Conservation (phyloP, 2,888 invertebrate genomes). For the Arge pagana region DNA sequence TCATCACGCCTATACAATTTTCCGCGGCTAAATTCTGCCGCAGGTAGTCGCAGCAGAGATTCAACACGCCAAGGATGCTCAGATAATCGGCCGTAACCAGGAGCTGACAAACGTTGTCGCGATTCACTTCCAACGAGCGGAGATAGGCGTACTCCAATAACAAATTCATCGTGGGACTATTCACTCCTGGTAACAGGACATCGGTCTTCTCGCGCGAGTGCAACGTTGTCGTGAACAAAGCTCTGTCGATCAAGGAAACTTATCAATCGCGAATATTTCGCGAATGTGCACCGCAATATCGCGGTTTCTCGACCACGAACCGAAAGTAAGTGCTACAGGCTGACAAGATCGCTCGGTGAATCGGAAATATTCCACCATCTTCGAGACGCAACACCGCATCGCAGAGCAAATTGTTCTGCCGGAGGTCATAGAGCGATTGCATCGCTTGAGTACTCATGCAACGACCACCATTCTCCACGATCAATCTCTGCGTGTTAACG, state of each 20-base stretch:
- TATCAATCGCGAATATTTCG: not conserved
- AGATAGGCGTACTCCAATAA: slow-evolving; percentile 87
- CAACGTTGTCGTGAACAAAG: slow-evolving; percentile 81
- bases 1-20: slow-evolving; percentile 84
- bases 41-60: slow-evolving; percentile 80
- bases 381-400: slow-evolving; percentile 84
- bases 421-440: slow-evolving; percentile 82
- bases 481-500: slow-evolving; percentile 36
- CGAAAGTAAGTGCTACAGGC: slow-evolving; percentile 91
- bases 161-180: slow-evolving; percentile 75
- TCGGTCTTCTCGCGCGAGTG: slow-evolving; percentile 71
- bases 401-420: slow-evolving; percentile 81
- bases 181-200: slow-evolving; percentile 77
- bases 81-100: slow-evolving; percentile 88
- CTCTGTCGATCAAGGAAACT: slow-evolving; percentile 58
- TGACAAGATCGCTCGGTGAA: slow-evolving; percentile 84
- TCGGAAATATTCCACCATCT: slow-evolving; percentile 80
- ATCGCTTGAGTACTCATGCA: slow-evolving; percentile 84
- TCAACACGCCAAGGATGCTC: slow-evolving; percentile 79
- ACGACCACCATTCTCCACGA: slow-evolving; percentile 61
- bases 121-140: slow-evolving; percentile 74
- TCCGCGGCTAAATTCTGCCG: slow-evolving; percentile 70
- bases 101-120: slow-evolving; percentile 79
- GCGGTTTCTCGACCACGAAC: slow-evolving; percentile 60
- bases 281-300: not conserved